Base-by-base conservation (phyloP, 92 coral and sea anemone species). In the Phenganax stokvisi region DNA sequence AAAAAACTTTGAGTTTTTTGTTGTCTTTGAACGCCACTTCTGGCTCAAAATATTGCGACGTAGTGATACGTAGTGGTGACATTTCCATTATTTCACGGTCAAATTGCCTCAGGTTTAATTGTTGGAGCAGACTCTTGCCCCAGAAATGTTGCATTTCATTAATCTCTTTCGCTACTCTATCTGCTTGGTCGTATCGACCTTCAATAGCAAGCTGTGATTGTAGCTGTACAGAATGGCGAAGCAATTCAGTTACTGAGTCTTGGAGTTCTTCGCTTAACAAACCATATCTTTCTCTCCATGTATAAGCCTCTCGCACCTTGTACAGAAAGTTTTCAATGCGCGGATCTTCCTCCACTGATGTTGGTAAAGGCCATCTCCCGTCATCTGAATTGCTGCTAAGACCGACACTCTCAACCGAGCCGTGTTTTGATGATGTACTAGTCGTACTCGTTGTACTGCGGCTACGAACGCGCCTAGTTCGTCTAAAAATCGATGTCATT, bases 41-140 rank as follows among this genome's bases (percentile, higher is more conserved):
- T 4, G 89, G 88, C 16, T 84, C 85, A 76, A 90, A 89, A 78
- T 87, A 92, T 71, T 90, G 92, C 56, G 86, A 89, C 20, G 91
- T 91, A 0, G 82, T 78, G 10, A 78, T 37, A 17, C 65, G 44
- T 25, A 78, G 28, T 0, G 82, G 82, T 54, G 56, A 20, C 59
- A 78, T 61, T n/a, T 61, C 60, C 82, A 78, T 78, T 9, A 78
- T 63, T 61, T 78, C 82, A 12, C 82, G 82, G 47, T 61, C 44
- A 52, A 78, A 78, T 51, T 56, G 51, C 20, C 80, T 54, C 27
- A 76, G 10, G 69, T 76, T 60, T 12, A 76, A 60, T 25, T 60
- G 68, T 3, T 76, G 52, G 7, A 78, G 72, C 31, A 78, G 20
- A 12, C 9, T 57, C 54, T 61, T 78, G 3, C 82, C 82, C 71